Percentiles rank a stretch among this genome's conserved stretches.
phyloP scores from a whole-genome alignment of 2,888 invertebrate genomes.

The Diplazon laetatorius region DNA sequence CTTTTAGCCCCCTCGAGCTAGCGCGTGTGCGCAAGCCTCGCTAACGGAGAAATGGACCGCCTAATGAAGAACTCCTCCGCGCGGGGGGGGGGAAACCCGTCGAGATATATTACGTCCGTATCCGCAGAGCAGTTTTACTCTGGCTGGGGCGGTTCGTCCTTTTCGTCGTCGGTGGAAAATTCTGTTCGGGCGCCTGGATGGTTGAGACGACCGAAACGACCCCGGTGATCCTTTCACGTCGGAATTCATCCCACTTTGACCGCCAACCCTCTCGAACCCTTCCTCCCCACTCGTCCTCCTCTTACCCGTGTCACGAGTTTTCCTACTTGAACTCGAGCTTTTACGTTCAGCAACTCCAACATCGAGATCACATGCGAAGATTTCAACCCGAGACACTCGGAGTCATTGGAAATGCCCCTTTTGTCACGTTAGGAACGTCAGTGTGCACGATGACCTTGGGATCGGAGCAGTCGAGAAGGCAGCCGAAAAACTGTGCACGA shows the following conservation, averaged over 20 bases:
- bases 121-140: constrained; percentile 33
- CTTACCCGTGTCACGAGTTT: constrained; percentile 2
- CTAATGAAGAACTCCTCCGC: constrained; percentile 62
- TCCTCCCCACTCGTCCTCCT: background rate
- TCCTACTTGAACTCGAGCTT: background rate
- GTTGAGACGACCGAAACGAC: constrained; percentile 39
- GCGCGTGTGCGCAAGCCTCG: constrained; percentile 19
- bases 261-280: background rate
- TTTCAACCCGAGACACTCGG: too few relatives aligned
- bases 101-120: constrained; percentile 45
- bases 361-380: too few relatives aligned
- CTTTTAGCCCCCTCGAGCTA: constrained; percentile 17
- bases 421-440: too few relatives aligned
- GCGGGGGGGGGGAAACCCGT: too few relatives aligned
- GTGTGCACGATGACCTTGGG: too few relatives aligned
- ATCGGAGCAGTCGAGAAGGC: too few relatives aligned
- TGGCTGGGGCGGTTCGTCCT: background rate
- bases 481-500: too few relatives aligned
- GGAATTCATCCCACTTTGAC: constrained; percentile 1
- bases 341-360: too few relatives aligned
- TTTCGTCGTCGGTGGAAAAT: constrained; percentile 38
- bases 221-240: constrained; percentile 44
- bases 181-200: constrained; percentile 25
- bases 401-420: too few relatives aligned
- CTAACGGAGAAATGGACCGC: constrained; percentile 61